Evolutionary conservation across 2,797 vertebrate genomes (phyloP).

Genomic region (Melanotaenia pygmaea): DNA sequence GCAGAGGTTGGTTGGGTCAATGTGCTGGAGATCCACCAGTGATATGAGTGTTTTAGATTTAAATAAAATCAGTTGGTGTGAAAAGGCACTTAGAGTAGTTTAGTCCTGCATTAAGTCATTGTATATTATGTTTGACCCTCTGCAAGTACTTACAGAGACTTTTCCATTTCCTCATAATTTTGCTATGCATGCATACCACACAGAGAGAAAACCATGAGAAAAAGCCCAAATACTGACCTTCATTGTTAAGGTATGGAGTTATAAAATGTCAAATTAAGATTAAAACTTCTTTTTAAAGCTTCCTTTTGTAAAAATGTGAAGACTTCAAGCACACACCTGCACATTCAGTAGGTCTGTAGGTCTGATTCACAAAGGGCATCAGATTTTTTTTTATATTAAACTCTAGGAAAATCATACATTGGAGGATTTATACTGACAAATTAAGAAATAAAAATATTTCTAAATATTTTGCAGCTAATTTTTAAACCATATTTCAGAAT

Average conservation of each 20-base stretch:
- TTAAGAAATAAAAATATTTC: neutral
- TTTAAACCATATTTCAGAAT: neutral
- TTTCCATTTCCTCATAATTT: slow-evolving; percentile 30
- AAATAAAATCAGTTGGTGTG: neutral
- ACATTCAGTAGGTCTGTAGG: neutral
- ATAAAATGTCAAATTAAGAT: slow-evolving; percentile 23
- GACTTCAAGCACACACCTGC: neutral
- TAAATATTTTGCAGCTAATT: neutral
- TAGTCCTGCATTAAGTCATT: slow-evolving; percentile 9
- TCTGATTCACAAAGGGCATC: neutral
- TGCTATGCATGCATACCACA: slow-evolving; percentile 5
- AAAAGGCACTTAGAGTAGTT: slow-evolving; percentile 4
- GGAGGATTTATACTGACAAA: neutral
- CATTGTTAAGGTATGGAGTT: slow-evolving; percentile 11
- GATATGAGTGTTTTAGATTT: slow-evolving; percentile 7
- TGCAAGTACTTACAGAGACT: slow-evolving; percentile 40
- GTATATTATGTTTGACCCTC: slow-evolving; percentile 17
- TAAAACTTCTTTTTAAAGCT: slow-evolving; percentile 8
- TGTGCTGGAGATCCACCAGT: slow-evolving; percentile 13
- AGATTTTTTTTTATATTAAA: neutral
- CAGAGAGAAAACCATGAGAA: slow-evolving; percentile 4
- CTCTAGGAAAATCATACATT: neutral
- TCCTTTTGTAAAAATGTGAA: slow-evolving; percentile 3
- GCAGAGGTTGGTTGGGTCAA: slow-evolving; percentile 5
- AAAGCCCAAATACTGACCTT: slow-evolving; percentile 7